Conservation (phyloP, 2,113 vertebrate species). For the Catharus fuscescens region DNA sequence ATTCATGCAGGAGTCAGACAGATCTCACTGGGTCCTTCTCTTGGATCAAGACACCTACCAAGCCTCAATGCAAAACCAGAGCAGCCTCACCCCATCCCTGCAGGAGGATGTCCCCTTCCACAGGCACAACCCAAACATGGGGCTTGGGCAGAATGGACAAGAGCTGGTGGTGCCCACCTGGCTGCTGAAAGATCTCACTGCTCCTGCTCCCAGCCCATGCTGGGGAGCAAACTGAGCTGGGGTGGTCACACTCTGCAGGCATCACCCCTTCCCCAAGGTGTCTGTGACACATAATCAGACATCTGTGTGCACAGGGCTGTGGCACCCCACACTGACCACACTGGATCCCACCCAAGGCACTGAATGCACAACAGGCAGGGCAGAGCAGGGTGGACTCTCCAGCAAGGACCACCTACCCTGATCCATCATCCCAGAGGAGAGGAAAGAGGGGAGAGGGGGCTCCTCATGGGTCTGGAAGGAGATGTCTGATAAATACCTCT, state of each 20-base stretch:
- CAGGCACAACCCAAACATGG: background rate
- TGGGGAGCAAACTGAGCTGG: background rate
- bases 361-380: background rate
- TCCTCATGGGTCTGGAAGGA: background rate
- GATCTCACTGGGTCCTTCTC: background rate
- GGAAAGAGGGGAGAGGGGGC: fast-evolving
- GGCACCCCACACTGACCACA: fast-evolving
- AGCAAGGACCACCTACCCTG: background rate
- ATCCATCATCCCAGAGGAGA: background rate
- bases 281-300: background rate
- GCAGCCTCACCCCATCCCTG: background rate
- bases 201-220: fast-evolving
- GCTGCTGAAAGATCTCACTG: background rate
- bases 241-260: background rate
- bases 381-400: fast-evolving
- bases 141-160: background rate
- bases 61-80: background rate
- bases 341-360: background rate
- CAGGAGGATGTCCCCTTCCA: background rate
- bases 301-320: background rate
- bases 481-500: background rate
- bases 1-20: fast-evolving
- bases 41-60: background rate
- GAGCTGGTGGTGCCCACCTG: background rate
- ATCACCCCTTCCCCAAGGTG: background rate